phyloP scores from a whole-genome alignment of 2,797 vertebrate species.

The Dipus sagitta region DNA sequence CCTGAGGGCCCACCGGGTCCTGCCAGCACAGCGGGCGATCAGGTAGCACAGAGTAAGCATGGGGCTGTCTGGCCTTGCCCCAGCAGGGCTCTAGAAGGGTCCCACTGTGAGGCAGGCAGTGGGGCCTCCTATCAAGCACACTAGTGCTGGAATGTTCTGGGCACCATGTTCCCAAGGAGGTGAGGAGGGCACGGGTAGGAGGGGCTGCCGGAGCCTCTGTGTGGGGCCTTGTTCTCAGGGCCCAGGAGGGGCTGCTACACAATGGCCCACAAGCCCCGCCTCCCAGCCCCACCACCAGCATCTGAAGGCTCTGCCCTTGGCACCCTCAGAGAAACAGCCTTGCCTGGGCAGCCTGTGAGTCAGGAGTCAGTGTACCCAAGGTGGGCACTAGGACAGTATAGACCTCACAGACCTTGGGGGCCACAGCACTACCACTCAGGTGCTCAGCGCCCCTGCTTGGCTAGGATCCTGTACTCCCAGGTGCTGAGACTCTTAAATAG shows the following conservation, averaged over 20 bases:
- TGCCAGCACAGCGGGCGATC: slow-evolving; percentile 76
- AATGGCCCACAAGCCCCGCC: background rate
- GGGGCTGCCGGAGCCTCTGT: background rate
- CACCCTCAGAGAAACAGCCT: slow-evolving; percentile 83
- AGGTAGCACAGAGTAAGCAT: slow-evolving; percentile 87
- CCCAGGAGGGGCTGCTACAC: slow-evolving; percentile 57
- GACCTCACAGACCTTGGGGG: background rate
- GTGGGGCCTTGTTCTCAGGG: slow-evolving; percentile 10
- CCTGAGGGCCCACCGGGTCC: slow-evolving; percentile 47
- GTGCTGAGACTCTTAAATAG: background rate
- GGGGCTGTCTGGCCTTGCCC: slow-evolving; percentile 43
- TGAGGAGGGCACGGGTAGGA: slow-evolving; percentile 30
- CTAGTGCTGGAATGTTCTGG: slow-evolving; percentile 58
- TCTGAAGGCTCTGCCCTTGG: slow-evolving; percentile 42
- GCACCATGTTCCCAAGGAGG: slow-evolving; percentile 54
- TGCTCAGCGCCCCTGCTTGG: background rate
- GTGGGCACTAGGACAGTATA: background rate
- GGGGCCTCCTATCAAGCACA: background rate
- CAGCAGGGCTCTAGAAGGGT: slow-evolving; percentile 23
- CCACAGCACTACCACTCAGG: no score
- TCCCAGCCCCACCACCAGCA: slow-evolving; percentile 4
- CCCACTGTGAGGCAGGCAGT: background rate
- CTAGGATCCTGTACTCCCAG: no score
- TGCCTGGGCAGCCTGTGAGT: slow-evolving; percentile 65
- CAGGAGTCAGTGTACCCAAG: background rate